Evolutionary conservation across 2,888 invertebrate species (phyloP).

Genomic region (Nomada fabriciana): DNA sequence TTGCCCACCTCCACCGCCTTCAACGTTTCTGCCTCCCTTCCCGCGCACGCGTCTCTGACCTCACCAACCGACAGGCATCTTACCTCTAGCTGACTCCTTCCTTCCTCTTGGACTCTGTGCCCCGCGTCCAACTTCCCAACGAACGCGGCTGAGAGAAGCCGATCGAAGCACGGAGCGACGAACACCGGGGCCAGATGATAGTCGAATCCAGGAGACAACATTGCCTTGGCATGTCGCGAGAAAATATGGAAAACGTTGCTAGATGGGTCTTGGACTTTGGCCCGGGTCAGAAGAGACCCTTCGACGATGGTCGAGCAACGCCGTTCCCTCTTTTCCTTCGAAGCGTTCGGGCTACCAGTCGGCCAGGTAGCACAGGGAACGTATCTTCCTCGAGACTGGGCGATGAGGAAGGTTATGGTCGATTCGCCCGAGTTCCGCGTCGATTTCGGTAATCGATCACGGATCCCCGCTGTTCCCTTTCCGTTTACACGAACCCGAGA

Average conservation of each 20-base stretch:
- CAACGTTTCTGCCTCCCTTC: conserved; percentile 23
- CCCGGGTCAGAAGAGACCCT: conserved; percentile 1
- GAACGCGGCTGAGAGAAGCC: conserved; percentile 34
- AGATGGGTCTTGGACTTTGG: conserved; percentile 59
- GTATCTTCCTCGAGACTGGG: conserved; percentile 1
- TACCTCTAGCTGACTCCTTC: conserved; percentile 53
- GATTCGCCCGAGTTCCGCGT: background rate
- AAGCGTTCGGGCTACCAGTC: conserved; percentile 29
- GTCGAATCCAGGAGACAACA: conserved; percentile 63
- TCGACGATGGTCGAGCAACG: background rate
- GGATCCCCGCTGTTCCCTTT: background rate
- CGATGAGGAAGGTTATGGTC: conserved; percentile 55
- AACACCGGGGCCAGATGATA: conserved; percentile 37
- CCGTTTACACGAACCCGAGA: too few relatives aligned
- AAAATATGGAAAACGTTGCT: conserved; percentile 72
- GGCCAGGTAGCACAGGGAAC: background rate
- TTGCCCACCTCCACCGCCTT: conserved; percentile 35
- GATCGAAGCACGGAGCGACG: conserved; percentile 59
- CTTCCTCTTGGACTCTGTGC: conserved; percentile 19
- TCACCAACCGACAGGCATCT: conserved; percentile 52
- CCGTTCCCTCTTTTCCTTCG: background rate
- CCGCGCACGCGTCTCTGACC: conserved; percentile 14
- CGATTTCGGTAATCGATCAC: conserved; percentile 6
- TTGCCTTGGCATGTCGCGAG: conserved; percentile 63
- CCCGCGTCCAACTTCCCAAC: conserved; percentile 62